Base-by-base conservation (phyloP, 2,113 vertebrate species). In the Speoplatyrhinus poulsoni region DNA sequence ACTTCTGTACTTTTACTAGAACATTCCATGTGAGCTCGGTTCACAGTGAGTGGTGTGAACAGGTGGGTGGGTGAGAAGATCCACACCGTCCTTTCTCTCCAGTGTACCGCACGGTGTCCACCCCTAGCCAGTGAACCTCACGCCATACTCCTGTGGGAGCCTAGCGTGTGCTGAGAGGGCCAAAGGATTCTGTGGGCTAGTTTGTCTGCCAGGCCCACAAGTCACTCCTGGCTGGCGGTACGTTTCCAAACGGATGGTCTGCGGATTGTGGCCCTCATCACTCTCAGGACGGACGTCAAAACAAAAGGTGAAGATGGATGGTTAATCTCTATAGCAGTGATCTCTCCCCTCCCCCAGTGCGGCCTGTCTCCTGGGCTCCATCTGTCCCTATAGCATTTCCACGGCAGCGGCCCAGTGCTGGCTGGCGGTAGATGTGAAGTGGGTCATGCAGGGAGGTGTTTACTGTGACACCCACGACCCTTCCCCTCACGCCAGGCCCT, bases 11-110 rank as follows among this genome's bases (percentile, higher is more conserved):
- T 41, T 41, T 41, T 41, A 41, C 36, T 41, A 41, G 36, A 41
- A 41, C 64, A 77, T 53, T 32, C 16, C 15, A 56, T 41, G 48
- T 19, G 46, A 19, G 26, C 32, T 47, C 61, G 70, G 46, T 63
- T 52, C 75, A 62, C 74, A 68, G 71, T 88, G 87, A 88, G 76
- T 67, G 65, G 53, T 82, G 62, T 60, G 66, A 75, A 71, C 85
- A 84, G 85, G 84, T 87, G 87, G 62, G 56, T 63, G 54, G 17
- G 67, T 17, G 63, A 58, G 9, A 61, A 74, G 73, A 59, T 55
- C 73, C 76, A 54, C 70, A 69, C 74, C 82, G 82, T 73, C 85
- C 82, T 85, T 88, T 91, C 91, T 81, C 90, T 91, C 85, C 85
- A 85, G 87, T 72, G 53, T 81, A 55, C 73, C 46, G 84, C 80